A percentile compares a stretch with the other conserved stretches of the same genome.
These are phyloP conservation scores for Sepiola atlantica DNA, from an alignment of 2,888 invertebrate genomes.

Conservation along the genomic window DNA sequence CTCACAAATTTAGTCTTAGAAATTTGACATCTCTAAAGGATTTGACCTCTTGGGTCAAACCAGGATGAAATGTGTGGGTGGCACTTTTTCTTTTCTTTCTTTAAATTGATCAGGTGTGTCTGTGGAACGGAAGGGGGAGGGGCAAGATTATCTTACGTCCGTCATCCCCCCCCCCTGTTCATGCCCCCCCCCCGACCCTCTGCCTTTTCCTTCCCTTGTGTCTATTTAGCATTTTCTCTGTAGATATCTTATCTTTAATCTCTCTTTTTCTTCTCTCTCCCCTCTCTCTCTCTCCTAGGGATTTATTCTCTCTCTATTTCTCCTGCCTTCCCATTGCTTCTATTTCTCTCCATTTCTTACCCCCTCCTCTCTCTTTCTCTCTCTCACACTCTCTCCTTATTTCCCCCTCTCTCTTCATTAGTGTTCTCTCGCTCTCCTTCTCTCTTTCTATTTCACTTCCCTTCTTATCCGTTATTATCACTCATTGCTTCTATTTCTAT, in stretches of 20 bases:
- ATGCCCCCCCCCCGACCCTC: neutral
- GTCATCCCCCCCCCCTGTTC: no score
- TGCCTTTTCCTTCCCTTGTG: neutral
- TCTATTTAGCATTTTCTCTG: neutral
- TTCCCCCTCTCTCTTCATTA: neutral
- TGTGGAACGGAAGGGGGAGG: neutral
- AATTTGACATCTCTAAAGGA: conserved; percentile 23
- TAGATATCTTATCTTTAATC: neutral
- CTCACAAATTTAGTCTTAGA: conserved; percentile 20
- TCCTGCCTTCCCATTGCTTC: neutral
- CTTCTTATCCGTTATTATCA: no score
- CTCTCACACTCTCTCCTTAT: neutral
- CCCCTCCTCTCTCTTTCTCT: neutral
- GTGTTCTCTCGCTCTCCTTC: no score
- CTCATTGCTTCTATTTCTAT: no score
- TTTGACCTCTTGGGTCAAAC: neutral
- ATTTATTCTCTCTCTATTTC: neutral
- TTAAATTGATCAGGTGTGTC: neutral
- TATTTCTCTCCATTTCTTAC: neutral
- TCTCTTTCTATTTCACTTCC: no score
- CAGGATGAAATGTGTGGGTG: neutral
- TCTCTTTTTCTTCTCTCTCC: neutral
- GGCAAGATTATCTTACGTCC: neutral
- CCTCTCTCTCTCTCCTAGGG: neutral
- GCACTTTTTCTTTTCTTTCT: neutral